Evolutionary conservation across 1,140 invertebrate species (phyloP).

Genomic region (Macrosteles quadrilineatus): DNA sequence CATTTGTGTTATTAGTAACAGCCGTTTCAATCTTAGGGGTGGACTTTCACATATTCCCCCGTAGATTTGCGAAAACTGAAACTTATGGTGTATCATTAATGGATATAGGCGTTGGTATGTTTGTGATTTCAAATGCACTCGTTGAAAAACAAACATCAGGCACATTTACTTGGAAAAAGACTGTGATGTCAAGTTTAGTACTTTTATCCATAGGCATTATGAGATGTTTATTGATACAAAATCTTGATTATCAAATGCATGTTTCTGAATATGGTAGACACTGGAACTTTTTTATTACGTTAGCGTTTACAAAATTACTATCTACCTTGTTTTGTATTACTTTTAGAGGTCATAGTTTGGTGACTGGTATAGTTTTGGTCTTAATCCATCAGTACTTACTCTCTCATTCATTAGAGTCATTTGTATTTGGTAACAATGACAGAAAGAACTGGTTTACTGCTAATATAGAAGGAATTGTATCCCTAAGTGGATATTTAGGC

Average conservation of each 20-base stretch:
- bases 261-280: constrained; percentile 91
- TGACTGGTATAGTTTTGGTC: constrained; percentile 57
- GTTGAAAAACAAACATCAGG: background rate
- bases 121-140: constrained; percentile 80
- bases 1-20: constrained; percentile 72
- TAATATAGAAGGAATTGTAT: constrained; percentile 87
- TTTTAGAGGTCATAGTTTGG: constrained; percentile 52
- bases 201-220: constrained; percentile 65
- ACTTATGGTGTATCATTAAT: constrained; percentile 85
- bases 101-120: constrained; percentile 92
- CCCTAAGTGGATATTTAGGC: constrained; percentile 78
- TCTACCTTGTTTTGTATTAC: constrained; percentile 59
- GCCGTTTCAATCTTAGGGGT: constrained; percentile 85
- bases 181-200: background rate
- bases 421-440: constrained; percentile 64
- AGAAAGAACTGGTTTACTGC: constrained; percentile 67
- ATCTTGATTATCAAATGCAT: constrained; percentile 79
- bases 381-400: constrained; percentile 69
- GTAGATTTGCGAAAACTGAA: constrained; percentile 82
- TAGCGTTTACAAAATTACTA: constrained; percentile 78
- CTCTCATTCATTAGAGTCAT: constrained; percentile 62
- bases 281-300: constrained; percentile 96
- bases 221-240: constrained; percentile 62
- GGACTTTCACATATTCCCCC: constrained; percentile 85
- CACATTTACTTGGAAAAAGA: constrained; percentile 43